phyloP scores from a whole-genome alignment of 2,113 vertebrate genomes.

The Rafetus swinhoei region DNA sequence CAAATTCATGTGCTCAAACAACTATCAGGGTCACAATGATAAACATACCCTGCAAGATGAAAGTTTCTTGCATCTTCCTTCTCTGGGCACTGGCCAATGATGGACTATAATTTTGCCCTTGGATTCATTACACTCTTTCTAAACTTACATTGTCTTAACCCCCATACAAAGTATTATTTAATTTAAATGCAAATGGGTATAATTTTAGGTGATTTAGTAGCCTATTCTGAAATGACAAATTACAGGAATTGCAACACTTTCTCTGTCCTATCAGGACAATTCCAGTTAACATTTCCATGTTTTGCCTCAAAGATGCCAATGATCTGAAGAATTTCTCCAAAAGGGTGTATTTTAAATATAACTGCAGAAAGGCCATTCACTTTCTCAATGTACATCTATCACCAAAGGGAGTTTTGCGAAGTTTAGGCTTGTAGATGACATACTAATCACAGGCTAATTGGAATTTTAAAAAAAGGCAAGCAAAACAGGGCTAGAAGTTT shows the following conservation, averaged over 20 bases:
- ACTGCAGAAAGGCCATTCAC: not conserved
- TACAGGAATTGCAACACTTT: not conserved
- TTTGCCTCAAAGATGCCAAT: not conserved
- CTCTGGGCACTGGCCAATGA: not conserved
- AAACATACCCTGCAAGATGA: not conserved
- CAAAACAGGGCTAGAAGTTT: not conserved
- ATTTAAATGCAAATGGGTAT: not conserved
- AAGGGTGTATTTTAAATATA: not conserved
- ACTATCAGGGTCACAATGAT: not conserved
- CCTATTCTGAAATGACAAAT: not conserved
- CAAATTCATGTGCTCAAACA: not conserved
- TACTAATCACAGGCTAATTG: accelerated
- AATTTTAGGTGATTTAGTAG: not conserved
- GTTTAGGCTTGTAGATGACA: not conserved
- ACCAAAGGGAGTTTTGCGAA: not conserved
- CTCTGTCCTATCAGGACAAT: not conserved
- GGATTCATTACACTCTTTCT: not conserved
- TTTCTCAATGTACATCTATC: not conserved
- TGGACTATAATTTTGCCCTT: not conserved
- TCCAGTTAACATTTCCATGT: not conserved
- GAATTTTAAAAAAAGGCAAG: not conserved
- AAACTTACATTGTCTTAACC: too few relatives aligned
- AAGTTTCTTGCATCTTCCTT: not conserved
- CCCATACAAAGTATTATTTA: not conserved
- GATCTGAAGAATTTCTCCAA: not conserved